Conservation (phyloP, 1,140 invertebrate genomes). For the Cephus cinctus region DNA sequence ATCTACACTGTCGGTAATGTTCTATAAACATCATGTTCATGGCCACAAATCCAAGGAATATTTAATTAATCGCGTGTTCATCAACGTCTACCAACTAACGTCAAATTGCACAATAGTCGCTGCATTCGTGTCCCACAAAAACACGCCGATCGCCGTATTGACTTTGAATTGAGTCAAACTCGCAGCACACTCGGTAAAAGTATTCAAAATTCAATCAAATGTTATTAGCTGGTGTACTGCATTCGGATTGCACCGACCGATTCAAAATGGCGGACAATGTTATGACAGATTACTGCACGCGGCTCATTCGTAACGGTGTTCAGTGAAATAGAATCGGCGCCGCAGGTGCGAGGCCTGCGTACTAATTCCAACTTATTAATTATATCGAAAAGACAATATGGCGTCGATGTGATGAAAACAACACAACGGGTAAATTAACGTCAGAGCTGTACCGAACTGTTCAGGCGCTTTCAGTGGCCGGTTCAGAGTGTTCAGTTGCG, state of each 20-base stretch:
- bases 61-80: no score
- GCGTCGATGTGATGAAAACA: constrained; percentile 27
- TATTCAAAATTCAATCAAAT: background rate
- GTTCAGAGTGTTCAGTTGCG: constrained; percentile 38
- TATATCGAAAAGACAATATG: constrained; percentile 33
- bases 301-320: constrained; percentile 1
- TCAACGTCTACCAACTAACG: no score
- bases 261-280: constrained; percentile 9
- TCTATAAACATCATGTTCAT: no score
- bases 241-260: background rate
- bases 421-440: constrained; percentile 33
- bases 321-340: background rate
- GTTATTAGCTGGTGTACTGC: background rate
- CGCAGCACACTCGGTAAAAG: background rate
- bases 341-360: constrained; percentile 3
- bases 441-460: constrained; percentile 35
- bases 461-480: constrained; percentile 31
- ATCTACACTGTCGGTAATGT: no score
- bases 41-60: no score
- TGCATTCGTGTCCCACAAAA: no score
- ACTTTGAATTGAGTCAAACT: no score
- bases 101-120: no score
- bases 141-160: no score
- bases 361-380: constrained; percentile 32
- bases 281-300: constrained; percentile 4